A percentile compares a stretch with the other conserved stretches of the same genome.
These are phyloP conservation scores for Perognathus longimembris DNA, from an alignment of 2,113 vertebrate genomes.

Conservation along the genomic window DNA sequence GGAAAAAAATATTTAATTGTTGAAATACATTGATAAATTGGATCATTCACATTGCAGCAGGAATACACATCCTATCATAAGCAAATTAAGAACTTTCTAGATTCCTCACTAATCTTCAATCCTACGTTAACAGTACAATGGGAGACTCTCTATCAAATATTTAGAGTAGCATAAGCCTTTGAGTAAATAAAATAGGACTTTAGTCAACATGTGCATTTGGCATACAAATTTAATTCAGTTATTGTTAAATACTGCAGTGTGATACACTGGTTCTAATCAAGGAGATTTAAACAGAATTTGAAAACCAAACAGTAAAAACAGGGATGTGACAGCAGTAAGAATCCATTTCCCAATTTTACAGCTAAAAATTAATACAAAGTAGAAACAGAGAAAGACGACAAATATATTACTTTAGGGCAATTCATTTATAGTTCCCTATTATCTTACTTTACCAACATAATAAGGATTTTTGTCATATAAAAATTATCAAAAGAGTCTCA, in stretches of 20 bases:
- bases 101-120: neutral
- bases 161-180: conserved; percentile 51
- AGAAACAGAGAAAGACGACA: conserved; percentile 76
- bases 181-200: conserved; percentile 60
- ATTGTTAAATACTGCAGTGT: conserved; percentile 56
- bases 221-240: conserved; percentile 35
- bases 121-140: neutral
- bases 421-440: conserved; percentile 72
- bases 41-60: conserved; percentile 50
- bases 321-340: conserved; percentile 57
- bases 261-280: conserved; percentile 61
- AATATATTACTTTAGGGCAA: conserved; percentile 81
- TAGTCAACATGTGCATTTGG: conserved; percentile 1
- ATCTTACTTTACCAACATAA: conserved; percentile 78
- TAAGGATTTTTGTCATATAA: conserved; percentile 82
- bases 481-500: conserved; percentile 85
- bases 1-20: conserved; percentile 81
- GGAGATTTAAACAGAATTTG: conserved; percentile 70
- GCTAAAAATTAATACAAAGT: conserved; percentile 69
- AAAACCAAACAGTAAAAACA: conserved; percentile 79
- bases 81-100: conserved; percentile 65
- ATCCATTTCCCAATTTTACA: conserved; percentile 71
- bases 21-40: conserved; percentile 69
- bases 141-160: neutral
- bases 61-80: conserved; percentile 9